phyloP scores from a whole-genome alignment of 2,113 vertebrate species.

The Pluvialis apricaria region DNA sequence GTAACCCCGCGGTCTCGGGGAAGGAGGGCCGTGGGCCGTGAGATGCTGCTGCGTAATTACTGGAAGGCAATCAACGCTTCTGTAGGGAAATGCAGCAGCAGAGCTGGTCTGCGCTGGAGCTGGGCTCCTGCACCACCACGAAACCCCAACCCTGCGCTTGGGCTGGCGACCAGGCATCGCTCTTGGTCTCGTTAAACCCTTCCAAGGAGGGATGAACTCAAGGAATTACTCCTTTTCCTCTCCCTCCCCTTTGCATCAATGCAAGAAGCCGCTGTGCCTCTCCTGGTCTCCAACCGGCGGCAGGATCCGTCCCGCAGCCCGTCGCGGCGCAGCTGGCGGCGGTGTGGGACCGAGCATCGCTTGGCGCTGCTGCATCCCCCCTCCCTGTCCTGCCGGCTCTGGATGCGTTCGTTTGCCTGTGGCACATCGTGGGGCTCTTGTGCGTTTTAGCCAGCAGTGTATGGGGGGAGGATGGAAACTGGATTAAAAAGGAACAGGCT shows the following conservation, averaged over 20 bases:
- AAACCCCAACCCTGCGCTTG: neutral
- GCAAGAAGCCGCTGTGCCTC: neutral
- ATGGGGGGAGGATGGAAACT: neutral
- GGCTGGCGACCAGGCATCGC: fast-evolving
- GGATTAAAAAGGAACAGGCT: neutral
- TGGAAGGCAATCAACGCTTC: neutral
- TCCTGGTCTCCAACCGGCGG: fast-evolving
- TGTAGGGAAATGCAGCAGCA: neutral
- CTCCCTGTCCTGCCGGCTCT: neutral
- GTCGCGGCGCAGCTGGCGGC: neutral
- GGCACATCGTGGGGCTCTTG: neutral
- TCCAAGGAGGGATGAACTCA: neutral
- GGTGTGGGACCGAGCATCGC: neutral
- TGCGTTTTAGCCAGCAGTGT: neutral
- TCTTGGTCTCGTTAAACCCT: neutral
- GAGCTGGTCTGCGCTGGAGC: neutral
- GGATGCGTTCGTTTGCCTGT: neutral
- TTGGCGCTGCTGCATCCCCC: neutral
- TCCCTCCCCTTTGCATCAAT: neutral
- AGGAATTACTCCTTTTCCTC: neutral
- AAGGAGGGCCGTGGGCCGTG: neutral
- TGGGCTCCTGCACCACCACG: neutral
- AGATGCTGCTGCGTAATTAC: neutral
- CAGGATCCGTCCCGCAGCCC: neutral
- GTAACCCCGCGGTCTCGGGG: fast-evolving